A percentile compares a stretch with the other conserved stretches of the same genome.
phyloP scores from a whole-genome alignment of 2,888 invertebrate species.

The Meteorus colon region DNA sequence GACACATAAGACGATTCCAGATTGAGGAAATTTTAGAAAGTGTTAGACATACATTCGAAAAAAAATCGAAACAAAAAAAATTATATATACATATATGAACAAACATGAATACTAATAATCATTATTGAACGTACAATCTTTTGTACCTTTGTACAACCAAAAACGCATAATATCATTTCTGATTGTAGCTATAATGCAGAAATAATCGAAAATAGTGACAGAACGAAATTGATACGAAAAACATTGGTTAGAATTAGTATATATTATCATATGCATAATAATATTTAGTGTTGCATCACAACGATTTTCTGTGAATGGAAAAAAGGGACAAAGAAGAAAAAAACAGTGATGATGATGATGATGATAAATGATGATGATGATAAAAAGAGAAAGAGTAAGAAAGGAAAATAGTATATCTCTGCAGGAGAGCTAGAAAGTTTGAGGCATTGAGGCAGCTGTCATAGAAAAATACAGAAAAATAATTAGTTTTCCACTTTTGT shows the following conservation, averaged over 20 bases:
- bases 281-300: neutral
- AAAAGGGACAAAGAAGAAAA: slow-evolving; percentile 7
- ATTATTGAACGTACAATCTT: slow-evolving; percentile 40
- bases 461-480: slow-evolving; percentile 66
- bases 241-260: neutral
- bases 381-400: slow-evolving; percentile 36
- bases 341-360: too few relatives aligned
- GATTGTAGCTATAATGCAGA: slow-evolving; percentile 31
- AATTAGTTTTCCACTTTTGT: slow-evolving; percentile 61
- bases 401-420: slow-evolving; percentile 62
- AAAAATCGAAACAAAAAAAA: neutral
- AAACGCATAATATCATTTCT: slow-evolving; percentile 17
- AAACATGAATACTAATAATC: slow-evolving; percentile 15
- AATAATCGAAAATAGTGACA: slow-evolving; percentile 30
- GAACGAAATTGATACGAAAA: neutral
- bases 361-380: neutral
- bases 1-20: neutral
- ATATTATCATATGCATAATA: slow-evolving; percentile 5
- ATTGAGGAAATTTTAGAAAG: neutral
- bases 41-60: neutral
- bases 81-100: neutral
- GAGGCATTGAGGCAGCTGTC: slow-evolving; percentile 74
- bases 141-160: slow-evolving; percentile 43
- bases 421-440: slow-evolving; percentile 70
- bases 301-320: slow-evolving; percentile 4